Conservation (phyloP, 1,140 invertebrate genomes). For the Chironomus striatipennis region DNA sequence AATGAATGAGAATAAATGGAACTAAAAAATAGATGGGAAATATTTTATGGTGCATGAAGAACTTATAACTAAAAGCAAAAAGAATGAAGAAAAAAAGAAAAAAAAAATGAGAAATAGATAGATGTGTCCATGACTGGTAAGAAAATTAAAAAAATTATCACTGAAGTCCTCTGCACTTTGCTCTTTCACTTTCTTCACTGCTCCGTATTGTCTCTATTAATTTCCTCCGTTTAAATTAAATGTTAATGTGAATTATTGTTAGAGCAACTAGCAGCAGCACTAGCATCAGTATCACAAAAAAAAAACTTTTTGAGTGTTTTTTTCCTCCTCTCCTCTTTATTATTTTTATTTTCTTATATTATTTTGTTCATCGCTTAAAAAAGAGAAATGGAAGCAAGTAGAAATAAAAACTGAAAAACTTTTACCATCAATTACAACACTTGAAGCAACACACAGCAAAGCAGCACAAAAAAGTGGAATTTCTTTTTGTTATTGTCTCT, state of each 20-base stretch:
- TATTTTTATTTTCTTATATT: not conserved
- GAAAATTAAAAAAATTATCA: not conserved
- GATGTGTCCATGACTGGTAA: too few species aligned
- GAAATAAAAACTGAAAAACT: not conserved
- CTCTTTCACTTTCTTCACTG: too few species aligned
- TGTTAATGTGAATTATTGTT: slow-evolving; percentile 14
- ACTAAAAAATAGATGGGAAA: too few species aligned
- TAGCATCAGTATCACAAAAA: not conserved
- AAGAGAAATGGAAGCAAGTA: not conserved
- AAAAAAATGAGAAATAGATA: not conserved
- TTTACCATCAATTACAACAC: slow-evolving; percentile 18
- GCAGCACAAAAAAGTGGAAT: not conserved
- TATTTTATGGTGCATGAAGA: not conserved
- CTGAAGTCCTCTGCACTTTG: not conserved
- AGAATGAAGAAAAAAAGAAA: not conserved
- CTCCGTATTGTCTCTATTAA: not conserved
- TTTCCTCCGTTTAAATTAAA: slow-evolving; percentile 14
- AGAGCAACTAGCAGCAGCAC: not conserved
- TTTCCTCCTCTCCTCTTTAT: not conserved
- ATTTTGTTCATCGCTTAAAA: not conserved
- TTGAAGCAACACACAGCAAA: not conserved
- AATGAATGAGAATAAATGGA: too few species aligned
- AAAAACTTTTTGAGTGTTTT: not conserved
- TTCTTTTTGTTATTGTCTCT: not conserved
- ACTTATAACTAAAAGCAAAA: not conserved